Conservation (phyloP, 2,888 invertebrate genomes). For the Cryptus viduatorius region DNA sequence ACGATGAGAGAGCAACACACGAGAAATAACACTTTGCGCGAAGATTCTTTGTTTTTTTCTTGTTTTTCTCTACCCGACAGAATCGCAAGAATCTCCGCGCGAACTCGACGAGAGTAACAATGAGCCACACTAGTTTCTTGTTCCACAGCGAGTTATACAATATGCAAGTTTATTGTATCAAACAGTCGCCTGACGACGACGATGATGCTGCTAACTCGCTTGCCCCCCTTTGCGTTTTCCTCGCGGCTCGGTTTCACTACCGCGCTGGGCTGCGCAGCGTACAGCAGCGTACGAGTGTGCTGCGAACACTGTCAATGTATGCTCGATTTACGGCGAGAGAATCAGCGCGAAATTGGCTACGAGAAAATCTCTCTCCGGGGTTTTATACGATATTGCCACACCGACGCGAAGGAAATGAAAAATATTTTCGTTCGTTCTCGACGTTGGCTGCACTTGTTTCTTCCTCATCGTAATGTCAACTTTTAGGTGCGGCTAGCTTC, state of each 20-base stretch:
- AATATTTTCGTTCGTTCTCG: neutral
- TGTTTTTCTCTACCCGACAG: neutral
- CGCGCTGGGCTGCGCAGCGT: conserved; percentile 25
- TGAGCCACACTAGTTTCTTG: conserved; percentile 18
- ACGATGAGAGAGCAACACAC: conserved; percentile 12
- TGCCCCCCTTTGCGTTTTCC: conserved; percentile 16
- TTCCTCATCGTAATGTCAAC: conserved; percentile 26
- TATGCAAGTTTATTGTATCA: neutral
- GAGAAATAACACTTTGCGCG: neutral
- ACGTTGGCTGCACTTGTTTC: conserved; percentile 8
- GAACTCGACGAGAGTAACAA: conserved; percentile 24
- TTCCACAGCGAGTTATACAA: neutral
- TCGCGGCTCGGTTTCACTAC: conserved; percentile 34
- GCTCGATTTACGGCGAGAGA: conserved; percentile 13
- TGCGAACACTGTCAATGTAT: conserved; percentile 65
- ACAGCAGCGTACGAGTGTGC: conserved; percentile 66
- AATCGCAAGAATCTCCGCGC: neutral
- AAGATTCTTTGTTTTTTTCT: neutral
- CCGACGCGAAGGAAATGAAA: neutral
- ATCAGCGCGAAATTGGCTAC: neutral
- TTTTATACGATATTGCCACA: neutral
- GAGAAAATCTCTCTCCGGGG: neutral
- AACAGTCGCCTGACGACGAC: conserved; percentile 37
- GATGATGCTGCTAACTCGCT: conserved; percentile 22
- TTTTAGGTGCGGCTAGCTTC: conserved; percentile 54